phyloP scores from a whole-genome alignment of 2,113 vertebrate genomes.

The Motacilla tschutschensis region DNA sequence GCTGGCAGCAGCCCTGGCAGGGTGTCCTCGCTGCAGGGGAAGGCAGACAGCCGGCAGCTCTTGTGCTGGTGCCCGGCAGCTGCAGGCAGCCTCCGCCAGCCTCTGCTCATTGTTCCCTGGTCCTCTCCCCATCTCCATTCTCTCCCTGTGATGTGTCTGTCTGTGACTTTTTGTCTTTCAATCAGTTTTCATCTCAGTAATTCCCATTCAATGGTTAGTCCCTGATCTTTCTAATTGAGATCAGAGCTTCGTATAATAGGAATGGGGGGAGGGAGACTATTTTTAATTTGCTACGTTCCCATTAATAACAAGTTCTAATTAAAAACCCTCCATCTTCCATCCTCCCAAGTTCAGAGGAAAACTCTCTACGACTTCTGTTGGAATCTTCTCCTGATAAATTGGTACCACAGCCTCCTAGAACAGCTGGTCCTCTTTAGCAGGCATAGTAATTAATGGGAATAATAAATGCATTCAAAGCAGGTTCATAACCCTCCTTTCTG shows the following conservation, averaged over 20 bases:
- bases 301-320: constrained; percentile 82
- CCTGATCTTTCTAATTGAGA: constrained; percentile 82
- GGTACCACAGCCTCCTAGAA: constrained; percentile 58
- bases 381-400: constrained; percentile 68
- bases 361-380: constrained; percentile 58
- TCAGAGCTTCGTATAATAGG: constrained; percentile 74
- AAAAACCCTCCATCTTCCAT: constrained; percentile 71
- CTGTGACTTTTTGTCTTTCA: constrained; percentile 50
- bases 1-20: not conserved
- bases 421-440: constrained; percentile 70
- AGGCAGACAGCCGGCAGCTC: not conserved
- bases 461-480: constrained; percentile 67
- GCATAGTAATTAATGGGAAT: constrained; percentile 74
- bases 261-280: constrained; percentile 60
- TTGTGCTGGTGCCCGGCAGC: not conserved
- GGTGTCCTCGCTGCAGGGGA: not conserved
- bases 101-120: not conserved
- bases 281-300: constrained; percentile 79
- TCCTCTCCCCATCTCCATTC: not conserved
- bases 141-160: constrained; percentile 1
- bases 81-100: not conserved
- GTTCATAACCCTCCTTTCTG: constrained; percentile 47
- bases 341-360: constrained; percentile 68
- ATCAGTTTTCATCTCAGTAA: constrained; percentile 71
- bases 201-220: constrained; percentile 68